A percentile compares a stretch with the other conserved stretches of the same genome.
These are phyloP conservation scores for Bubo scandiacus DNA, from an alignment of 2,113 vertebrate genomes.

Conservation along the genomic window DNA sequence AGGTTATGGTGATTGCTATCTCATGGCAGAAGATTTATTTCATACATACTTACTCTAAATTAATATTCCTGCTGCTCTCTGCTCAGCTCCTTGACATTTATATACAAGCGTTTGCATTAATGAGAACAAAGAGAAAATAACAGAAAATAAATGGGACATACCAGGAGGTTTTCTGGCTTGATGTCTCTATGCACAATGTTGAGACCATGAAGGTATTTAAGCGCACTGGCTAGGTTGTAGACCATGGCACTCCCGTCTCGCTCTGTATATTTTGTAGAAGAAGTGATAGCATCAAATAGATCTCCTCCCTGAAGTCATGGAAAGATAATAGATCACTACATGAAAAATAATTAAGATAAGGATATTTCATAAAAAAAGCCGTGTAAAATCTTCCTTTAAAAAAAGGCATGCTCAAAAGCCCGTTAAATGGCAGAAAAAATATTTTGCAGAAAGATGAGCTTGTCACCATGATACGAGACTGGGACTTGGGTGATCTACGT, in stretches of 20 bases:
- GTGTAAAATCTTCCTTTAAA: fast-evolving
- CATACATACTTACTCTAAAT: background rate
- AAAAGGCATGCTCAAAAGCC: background rate
- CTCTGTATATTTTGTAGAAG: constrained; percentile 95
- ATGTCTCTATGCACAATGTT: constrained; percentile 96
- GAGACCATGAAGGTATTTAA: constrained; percentile 91
- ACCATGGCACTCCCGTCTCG: constrained; percentile 93
- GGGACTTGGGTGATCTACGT: background rate
- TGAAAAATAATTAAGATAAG: background rate
- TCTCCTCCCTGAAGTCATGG: constrained; percentile 85
- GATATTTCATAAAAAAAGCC: background rate
- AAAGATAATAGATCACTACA: background rate
- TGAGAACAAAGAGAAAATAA: background rate
- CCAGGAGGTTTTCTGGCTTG: constrained; percentile 97
- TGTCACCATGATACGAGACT: background rate
- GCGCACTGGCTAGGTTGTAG: constrained; percentile 88
- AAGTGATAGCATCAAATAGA: constrained; percentile 95
- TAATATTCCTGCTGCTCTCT: background rate
- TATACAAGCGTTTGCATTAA: background rate
- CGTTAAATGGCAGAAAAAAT: background rate
- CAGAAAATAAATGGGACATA: constrained; percentile 46
- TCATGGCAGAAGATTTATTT: background rate
- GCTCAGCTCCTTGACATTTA: background rate
- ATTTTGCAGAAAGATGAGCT: background rate
- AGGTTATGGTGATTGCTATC: background rate